Evolutionary conservation across 2,797 vertebrate species (phyloP).

Genomic region (Holocentrus rufus): DNA sequence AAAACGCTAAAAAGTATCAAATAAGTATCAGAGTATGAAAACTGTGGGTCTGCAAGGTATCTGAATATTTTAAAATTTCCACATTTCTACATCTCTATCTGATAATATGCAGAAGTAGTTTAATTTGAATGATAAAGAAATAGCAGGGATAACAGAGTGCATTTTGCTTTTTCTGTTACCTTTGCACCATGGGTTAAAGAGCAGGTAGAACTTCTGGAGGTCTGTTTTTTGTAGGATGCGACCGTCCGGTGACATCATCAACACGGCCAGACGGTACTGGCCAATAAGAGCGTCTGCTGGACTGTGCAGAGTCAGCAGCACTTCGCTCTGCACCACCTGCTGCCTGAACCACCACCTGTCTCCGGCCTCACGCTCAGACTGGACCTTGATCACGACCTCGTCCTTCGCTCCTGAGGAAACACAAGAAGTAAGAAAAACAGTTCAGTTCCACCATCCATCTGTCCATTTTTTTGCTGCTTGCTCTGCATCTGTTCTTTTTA

Average conservation of each 20-base stretch:
- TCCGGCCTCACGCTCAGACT: constrained; percentile 33
- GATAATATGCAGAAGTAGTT: too few relatives aligned
- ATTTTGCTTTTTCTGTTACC: constrained; percentile 58
- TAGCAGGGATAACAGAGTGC: neutral
- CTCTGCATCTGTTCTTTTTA: too few relatives aligned
- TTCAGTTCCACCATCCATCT: neutral
- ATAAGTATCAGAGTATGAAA: too few relatives aligned
- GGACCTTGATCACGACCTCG: constrained; percentile 72
- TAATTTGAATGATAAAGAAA: neutral
- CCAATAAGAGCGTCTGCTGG: constrained; percentile 79
- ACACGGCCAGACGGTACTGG: constrained; percentile 69
- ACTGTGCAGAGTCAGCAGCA: constrained; percentile 79
- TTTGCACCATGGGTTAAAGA: constrained; percentile 86
- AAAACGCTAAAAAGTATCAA: too few relatives aligned
- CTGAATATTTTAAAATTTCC: too few relatives aligned
- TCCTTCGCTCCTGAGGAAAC: constrained; percentile 68
- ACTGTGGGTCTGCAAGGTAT: too few relatives aligned
- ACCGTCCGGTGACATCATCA: constrained; percentile 70
- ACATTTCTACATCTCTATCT: too few relatives aligned
- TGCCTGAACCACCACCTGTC: constrained; percentile 80
- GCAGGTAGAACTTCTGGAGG: constrained; percentile 72
- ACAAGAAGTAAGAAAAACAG: too few relatives aligned
- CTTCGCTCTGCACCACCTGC: constrained; percentile 68
- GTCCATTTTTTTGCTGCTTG: too few relatives aligned
- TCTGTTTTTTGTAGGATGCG: constrained; percentile 58